A percentile compares a stretch with the other conserved stretches of the same genome.
phyloP scores from a whole-genome alignment of 2,113 vertebrate species.

The Zosterops pallidus region DNA sequence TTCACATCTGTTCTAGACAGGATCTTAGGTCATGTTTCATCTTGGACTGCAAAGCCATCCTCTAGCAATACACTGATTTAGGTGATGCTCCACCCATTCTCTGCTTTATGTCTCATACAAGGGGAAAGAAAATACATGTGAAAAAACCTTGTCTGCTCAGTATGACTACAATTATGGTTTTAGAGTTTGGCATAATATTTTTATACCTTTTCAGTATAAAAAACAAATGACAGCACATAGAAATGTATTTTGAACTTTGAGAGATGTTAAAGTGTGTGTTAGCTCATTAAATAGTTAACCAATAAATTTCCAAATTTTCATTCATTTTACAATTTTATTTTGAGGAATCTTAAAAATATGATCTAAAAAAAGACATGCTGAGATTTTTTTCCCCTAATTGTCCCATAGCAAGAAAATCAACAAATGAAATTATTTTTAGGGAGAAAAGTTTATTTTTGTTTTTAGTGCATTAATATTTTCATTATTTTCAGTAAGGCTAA shows the following conservation, averaged over 20 bases:
- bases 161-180: not conserved
- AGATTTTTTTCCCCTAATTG: not conserved
- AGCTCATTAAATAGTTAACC: not conserved
- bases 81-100: not conserved
- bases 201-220: not conserved
- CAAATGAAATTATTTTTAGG: not conserved
- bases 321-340: not conserved
- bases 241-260: not conserved
- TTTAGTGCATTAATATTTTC: not conserved
- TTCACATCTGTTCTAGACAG: not conserved
- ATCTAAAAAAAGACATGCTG: not conserved
- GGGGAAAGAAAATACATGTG: not conserved
- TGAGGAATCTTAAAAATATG: not conserved
- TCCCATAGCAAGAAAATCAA: not conserved
- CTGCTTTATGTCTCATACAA: not conserved
- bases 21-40: not conserved
- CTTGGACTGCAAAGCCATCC: not conserved
- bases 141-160: not conserved
- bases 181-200: not conserved
- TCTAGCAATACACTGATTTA: not conserved
- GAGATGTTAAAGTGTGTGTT: not conserved
- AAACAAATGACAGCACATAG: not conserved
- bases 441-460: not conserved
- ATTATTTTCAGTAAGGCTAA: not conserved
- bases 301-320: not conserved